Evolutionary conservation across 2,797 vertebrate species (phyloP), one percentile per base, ranked within the genome.

Genomic region (Propithecus perrieri): DNA sequence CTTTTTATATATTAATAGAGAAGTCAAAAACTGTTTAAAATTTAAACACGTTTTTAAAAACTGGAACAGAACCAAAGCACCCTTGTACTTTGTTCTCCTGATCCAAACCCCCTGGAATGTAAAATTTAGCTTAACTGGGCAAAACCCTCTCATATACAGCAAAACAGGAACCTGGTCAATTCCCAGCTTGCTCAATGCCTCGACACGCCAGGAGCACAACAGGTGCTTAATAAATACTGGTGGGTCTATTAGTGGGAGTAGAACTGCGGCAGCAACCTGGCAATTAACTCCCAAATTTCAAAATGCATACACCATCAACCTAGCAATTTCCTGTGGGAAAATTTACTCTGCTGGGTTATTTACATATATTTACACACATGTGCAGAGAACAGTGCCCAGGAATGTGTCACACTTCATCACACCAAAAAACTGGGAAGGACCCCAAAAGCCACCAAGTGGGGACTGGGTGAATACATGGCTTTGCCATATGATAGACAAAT

Each of bases 251-350:
- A 46, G 33, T 26, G 5, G 63, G 55, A 89, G 26, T 2, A 4
- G 8, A 46, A 84, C 22, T 46, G 33, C n/a, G 41, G 46, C n/a
- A 35, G 17, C 57, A 72, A 67, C 79, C 30, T 75, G 35, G 26
- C n/a, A 57, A 71, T 85, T 55, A 90, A 50, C 24, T 30, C 69
- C 7, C 71, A 18, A 41, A 74, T 92, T 83, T 93, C 94, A 96
- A 85, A 81, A 63, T 0, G 18, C 13, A 43, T 14, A 20, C 18
- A 53, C 48, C 38, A 59, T 61, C n/a, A 50, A 55, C 63, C 13
- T 7, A 50, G 84, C 41, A 38, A 30, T 65, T 85, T 94, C 89
- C 78, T 30, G 1, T 0, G 6, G n/a, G 5, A 26, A 69, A 69
- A n/a, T 7, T n/a, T 26, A 59, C 2, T 48, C 59, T 53, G 84